Conservation (phyloP, 2,888 invertebrate genomes). For the Hetaerina titia region DNA sequence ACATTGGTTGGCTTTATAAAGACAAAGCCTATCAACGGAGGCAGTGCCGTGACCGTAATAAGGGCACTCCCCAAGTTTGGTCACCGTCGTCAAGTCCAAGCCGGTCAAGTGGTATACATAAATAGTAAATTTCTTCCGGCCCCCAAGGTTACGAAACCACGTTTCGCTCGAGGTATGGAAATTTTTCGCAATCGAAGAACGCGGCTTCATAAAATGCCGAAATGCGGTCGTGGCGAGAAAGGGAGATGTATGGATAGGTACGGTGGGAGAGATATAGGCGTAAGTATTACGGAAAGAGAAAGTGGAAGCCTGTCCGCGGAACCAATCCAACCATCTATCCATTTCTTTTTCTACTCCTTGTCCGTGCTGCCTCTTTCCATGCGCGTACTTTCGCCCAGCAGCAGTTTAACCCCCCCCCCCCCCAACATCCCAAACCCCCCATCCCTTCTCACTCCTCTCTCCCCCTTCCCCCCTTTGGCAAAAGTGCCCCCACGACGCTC, state of each 20-base stretch:
- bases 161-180: background rate
- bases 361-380: background rate
- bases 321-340: background rate
- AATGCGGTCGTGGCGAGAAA: background rate
- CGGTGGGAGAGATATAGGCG: background rate
- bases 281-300: constrained; percentile 35
- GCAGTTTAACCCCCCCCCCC: background rate
- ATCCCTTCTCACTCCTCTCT: background rate
- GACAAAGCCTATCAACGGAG: constrained; percentile 20
- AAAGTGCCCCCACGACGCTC: background rate
- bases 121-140: constrained; percentile 9
- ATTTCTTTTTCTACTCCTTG: constrained; percentile 4
- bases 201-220: background rate
- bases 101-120: background rate
- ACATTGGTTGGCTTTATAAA: constrained; percentile 27
- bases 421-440: background rate
- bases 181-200: background rate
- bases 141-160: constrained; percentile 35
- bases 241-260: background rate
- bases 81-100: background rate
- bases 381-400: no score
- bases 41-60: constrained; percentile 32
- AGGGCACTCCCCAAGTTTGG: background rate
- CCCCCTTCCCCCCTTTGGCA: background rate
- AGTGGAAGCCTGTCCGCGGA: background rate